Evolutionary conservation across 1,140 invertebrate genomes (phyloP), one percentile per base, ranked within the genome.

Genomic region (Meloidogyne floridensis): DNA sequence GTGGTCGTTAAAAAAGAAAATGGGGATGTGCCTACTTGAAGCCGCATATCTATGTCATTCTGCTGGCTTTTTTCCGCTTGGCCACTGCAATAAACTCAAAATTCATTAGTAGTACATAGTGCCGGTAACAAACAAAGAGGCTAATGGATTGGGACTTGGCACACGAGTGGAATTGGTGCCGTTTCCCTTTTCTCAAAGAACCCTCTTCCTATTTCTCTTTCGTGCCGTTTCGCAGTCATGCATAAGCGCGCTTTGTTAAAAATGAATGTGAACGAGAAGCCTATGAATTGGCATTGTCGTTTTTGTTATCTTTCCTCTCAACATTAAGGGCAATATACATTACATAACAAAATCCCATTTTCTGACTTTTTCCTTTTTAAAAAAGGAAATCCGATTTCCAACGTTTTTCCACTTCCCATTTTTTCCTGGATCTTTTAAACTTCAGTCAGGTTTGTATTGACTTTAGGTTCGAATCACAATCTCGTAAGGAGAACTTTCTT

Each of bases 141-240:
- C 59, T 65, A 65, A 65, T 65, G 15, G 59, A 65, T 65, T 65
- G 59, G 56, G 59, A 65, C 51, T 54, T 54, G 53, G 53, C 59
- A 65, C n/a, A 65, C 59, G n/a, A 65, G n/a, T 65, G 15, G n/a
- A 5, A n/a, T 6, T n/a, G n/a, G 15, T 65, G 5, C 13, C 4
- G 11, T 59, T 15, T 59, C n/a, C 10, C n/a, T 18, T 65, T 11
- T 6, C 6, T 6, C 4, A 65, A 18, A 65, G 59, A 65, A 65
- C 3, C 59, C 13, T 59, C 56, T 13, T 13, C 11, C 47, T 15
- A 15, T 59, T 59, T 10, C 6, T 56, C 56, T 59, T 59, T 6
- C 15, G 13, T 65, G 59, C 59, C 59, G n/a, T 65, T 65, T 65
- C 15, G 15, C 13, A n/a, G 15, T n/a, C 15, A 65, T n/a, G 59